Evolutionary conservation across 2,113 vertebrate species (phyloP).

Genomic region (Psettodes erumei): DNA sequence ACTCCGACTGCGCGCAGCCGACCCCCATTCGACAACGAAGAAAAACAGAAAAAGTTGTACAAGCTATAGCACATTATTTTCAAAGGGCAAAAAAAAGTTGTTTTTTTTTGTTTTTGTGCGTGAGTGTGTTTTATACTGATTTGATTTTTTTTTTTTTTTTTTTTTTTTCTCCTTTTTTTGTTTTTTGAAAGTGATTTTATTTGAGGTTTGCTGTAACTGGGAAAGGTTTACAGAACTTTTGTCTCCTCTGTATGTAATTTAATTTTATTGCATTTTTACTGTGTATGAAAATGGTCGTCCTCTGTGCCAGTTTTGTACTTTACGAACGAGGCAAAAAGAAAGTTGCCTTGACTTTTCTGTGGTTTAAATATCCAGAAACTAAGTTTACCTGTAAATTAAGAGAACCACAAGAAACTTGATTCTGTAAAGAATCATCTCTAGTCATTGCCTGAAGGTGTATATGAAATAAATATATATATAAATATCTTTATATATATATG

Average conservation of each 20-base stretch:
- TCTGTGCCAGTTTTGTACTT: slow-evolving; percentile 99
- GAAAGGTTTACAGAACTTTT: slow-evolving; percentile 88
- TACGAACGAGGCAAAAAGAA: slow-evolving; percentile 86
- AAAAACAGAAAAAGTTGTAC: slow-evolving; percentile 66
- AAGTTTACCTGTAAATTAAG: slow-evolving; percentile 99
- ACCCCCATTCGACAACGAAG: no score
- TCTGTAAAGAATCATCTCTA: slow-evolving; percentile 99
- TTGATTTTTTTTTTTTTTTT: slow-evolving; percentile 86
- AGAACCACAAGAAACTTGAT: slow-evolving; percentile 99
- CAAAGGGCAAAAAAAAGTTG: slow-evolving; percentile 86
- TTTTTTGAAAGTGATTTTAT: slow-evolving; percentile 92
- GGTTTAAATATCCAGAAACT: slow-evolving; percentile 95
- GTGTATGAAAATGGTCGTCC: slow-evolving; percentile 96
- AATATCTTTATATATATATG: slow-evolving; percentile 74
- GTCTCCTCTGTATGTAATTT: slow-evolving; percentile 92
- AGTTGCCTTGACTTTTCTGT: slow-evolving; percentile 93
- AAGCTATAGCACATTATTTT: slow-evolving; percentile 89
- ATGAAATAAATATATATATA: slow-evolving; percentile 84
- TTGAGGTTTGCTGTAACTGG: slow-evolving; percentile 94
- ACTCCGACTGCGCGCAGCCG: slow-evolving; percentile 82
- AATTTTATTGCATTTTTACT: slow-evolving; percentile 99
- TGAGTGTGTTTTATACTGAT: slow-evolving; percentile 87
- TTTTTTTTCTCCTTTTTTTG: slow-evolving; percentile 83
- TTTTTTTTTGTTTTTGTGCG: slow-evolving; percentile 71
- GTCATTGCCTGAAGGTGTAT: slow-evolving; percentile 99